Percentiles rank a stretch among this genome's conserved stretches.
phyloP scores from a whole-genome alignment of 2,797 vertebrate species.

The Pteropus rufus region DNA sequence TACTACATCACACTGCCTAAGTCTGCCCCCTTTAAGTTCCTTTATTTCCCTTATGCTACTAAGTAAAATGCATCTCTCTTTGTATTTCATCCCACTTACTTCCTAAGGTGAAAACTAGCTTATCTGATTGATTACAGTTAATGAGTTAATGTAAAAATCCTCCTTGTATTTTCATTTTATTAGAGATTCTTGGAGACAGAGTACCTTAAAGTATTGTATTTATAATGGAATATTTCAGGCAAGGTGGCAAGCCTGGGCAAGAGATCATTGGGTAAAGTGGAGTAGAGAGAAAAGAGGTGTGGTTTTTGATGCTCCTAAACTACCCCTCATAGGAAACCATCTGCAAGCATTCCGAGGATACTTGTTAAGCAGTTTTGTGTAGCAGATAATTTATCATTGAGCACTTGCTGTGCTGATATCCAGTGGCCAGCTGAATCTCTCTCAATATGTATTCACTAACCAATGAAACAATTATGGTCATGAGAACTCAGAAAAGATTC shows the following conservation, averaged over 20 bases:
- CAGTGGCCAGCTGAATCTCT: neutral
- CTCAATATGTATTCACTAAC: neutral
- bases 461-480: neutral
- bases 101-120: conserved; percentile 7
- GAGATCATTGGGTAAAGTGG: neutral
- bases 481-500: conserved; percentile 6
- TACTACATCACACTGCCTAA: neutral
- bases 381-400: conserved; percentile 6
- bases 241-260: neutral
- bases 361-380: neutral
- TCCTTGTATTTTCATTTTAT: conserved; percentile 4
- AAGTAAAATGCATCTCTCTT: neutral
- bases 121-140: neutral
- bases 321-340: neutral
- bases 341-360: neutral
- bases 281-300: neutral
- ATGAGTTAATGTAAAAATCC: neutral
- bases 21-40: neutral
- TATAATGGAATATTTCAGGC: neutral
- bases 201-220: neutral
- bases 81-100: neutral
- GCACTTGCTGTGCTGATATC: neutral
- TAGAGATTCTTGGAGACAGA: neutral
- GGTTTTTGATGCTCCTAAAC: neutral
- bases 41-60: neutral